Conservation (phyloP, 2,888 invertebrate species). For the Desoria tigrina region DNA sequence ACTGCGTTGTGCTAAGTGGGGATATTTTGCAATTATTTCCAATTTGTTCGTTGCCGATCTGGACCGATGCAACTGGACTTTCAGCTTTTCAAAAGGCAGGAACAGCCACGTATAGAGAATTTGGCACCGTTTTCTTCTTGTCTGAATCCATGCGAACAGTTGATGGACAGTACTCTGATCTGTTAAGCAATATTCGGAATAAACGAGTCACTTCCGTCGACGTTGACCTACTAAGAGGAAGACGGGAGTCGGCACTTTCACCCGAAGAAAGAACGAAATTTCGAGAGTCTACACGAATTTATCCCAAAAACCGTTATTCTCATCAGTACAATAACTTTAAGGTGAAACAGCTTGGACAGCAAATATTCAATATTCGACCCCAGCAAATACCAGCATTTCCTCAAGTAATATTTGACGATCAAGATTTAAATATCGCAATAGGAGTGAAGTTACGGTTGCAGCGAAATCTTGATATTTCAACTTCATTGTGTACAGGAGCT, state of each 20-base stretch:
- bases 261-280: neutral
- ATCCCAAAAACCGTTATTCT: neutral
- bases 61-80: neutral
- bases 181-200: neutral
- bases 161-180: neutral
- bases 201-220: neutral
- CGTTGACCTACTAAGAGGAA: neutral
- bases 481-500: neutral
- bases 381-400: neutral
- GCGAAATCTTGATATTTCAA: neutral
- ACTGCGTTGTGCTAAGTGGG: neutral
- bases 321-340: neutral
- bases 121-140: neutral
- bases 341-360: neutral
- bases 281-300: neutral
- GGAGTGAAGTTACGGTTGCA: neutral
- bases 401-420: neutral
- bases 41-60: no score
- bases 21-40: neutral
- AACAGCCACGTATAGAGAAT: neutral
- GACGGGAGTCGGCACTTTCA: neutral
- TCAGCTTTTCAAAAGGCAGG: neutral
- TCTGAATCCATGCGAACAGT: neutral
- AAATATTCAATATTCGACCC: neutral
- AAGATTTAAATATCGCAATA: neutral